These are phyloP conservation scores for Danio tinwini DNA, from an alignment of 2,797 vertebrate genomes.

Conservation along the genomic window DNA sequence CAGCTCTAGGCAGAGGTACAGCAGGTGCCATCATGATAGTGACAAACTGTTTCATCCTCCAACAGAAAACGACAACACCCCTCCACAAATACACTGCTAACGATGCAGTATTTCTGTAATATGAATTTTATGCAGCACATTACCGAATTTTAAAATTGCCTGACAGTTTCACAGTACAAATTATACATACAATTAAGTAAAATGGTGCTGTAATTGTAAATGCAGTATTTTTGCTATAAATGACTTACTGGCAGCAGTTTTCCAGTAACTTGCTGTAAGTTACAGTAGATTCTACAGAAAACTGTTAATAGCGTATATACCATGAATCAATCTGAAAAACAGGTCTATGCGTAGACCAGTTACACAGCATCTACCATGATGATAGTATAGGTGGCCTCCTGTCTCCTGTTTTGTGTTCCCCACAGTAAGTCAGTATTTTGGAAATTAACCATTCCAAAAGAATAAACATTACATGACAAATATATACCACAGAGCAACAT, in stretches of 20 bases:
- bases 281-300: too few species aligned
- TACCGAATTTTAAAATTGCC: too few species aligned
- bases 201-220: too few species aligned
- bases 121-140: too few species aligned
- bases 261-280: too few species aligned
- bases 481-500: neutral
- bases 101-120: too few species aligned
- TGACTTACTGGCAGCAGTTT: too few species aligned
- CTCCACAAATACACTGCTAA: neutral
- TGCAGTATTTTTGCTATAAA: too few species aligned
- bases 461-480: neutral
- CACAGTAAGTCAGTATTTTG: neutral
- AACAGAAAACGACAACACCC: constrained; percentile 1
- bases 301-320: neutral
- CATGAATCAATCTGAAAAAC: neutral
- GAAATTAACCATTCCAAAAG: neutral
- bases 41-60: neutral
- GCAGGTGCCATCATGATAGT: constrained; percentile 35
- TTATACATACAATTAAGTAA: too few species aligned
- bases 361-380: neutral
- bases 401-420: neutral
- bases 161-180: too few species aligned
- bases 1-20: constrained; percentile 33
- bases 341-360: neutral
- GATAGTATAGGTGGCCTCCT: neutral